Conservation (phyloP, 2,797 vertebrate species). For the Pseudomugil gertrudae region DNA sequence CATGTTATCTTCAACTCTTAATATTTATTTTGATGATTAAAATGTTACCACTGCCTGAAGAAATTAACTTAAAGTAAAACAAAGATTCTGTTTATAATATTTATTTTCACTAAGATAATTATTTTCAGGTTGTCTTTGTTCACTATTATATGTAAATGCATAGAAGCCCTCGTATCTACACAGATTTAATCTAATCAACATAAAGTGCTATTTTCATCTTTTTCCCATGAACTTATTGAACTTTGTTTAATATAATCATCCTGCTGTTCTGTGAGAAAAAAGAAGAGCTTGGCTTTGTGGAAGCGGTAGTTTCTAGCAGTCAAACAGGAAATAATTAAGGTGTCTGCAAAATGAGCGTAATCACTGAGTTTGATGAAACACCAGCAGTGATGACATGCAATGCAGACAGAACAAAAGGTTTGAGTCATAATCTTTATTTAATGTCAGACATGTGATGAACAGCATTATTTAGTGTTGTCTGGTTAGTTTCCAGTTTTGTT, state of each 20-base stretch:
- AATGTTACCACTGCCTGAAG: background rate
- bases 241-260: slow-evolving; percentile 4
- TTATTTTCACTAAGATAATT: background rate
- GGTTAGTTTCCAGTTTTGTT: slow-evolving; percentile 5
- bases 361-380: slow-evolving; percentile 11
- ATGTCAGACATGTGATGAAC: no score
- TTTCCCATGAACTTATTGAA: slow-evolving; percentile 16
- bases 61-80: background rate
- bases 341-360: slow-evolving; percentile 5
- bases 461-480: no score
- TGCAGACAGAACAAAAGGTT: background rate
- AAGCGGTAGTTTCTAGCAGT: slow-evolving; percentile 7
- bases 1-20: background rate
- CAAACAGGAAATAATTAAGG: slow-evolving; percentile 23
- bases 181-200: slow-evolving; percentile 14
- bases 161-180: background rate
- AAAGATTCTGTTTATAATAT: background rate
- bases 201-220: slow-evolving; percentile 1
- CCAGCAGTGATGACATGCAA: background rate
- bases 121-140: background rate
- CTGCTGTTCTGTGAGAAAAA: slow-evolving; percentile 7
- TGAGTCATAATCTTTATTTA: no score
- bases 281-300: slow-evolving; percentile 6
- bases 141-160: slow-evolving; percentile 11
- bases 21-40: background rate